Conservation (phyloP, 2,797 vertebrate species). For the Chaunax sp. region DNA sequence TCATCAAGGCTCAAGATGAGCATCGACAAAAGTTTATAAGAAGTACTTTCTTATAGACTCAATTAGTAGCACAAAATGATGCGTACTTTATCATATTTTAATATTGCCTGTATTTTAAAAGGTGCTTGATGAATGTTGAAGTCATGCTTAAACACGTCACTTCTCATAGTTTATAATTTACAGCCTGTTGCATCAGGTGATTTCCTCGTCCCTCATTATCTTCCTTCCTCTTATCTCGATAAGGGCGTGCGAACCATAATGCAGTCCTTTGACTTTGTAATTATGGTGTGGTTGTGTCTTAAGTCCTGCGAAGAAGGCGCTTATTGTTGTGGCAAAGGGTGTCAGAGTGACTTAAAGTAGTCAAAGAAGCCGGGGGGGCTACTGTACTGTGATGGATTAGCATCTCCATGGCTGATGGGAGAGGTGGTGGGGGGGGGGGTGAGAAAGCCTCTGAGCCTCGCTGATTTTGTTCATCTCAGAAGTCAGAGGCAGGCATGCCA, state of each 20-base stretch:
- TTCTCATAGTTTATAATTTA: conserved; percentile 31
- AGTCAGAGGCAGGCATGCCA: conserved; percentile 41
- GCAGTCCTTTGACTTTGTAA: conserved; percentile 58
- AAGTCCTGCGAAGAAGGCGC: conserved; percentile 44
- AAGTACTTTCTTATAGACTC: neutral
- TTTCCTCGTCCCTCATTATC: conserved; percentile 57
- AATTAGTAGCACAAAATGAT: neutral
- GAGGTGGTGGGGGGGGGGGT: conserved; percentile 9
- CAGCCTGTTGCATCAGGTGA: conserved; percentile 51
- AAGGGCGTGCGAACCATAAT: conserved; percentile 41
- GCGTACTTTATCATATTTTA: neutral
- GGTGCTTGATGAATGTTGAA: conserved; percentile 15
- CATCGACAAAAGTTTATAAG: too few relatives aligned
- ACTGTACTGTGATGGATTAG: conserved; percentile 77
- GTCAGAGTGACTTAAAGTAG: conserved; percentile 55
- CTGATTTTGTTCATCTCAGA: conserved; percentile 65
- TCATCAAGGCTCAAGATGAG: neutral
- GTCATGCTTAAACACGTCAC: conserved; percentile 16
- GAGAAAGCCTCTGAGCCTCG: conserved; percentile 46
- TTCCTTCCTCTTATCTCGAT: conserved; percentile 51
- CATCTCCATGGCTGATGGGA: conserved; percentile 67
- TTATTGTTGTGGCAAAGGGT: conserved; percentile 62
- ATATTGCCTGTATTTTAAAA: conserved; percentile 7
- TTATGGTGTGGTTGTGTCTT: conserved; percentile 32
- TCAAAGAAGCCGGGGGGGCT: conserved; percentile 68